Evolutionary conservation across 2,888 invertebrate genomes (phyloP), one percentile per base, ranked within the genome.

Genomic region (Epinotia bilunana): DNA sequence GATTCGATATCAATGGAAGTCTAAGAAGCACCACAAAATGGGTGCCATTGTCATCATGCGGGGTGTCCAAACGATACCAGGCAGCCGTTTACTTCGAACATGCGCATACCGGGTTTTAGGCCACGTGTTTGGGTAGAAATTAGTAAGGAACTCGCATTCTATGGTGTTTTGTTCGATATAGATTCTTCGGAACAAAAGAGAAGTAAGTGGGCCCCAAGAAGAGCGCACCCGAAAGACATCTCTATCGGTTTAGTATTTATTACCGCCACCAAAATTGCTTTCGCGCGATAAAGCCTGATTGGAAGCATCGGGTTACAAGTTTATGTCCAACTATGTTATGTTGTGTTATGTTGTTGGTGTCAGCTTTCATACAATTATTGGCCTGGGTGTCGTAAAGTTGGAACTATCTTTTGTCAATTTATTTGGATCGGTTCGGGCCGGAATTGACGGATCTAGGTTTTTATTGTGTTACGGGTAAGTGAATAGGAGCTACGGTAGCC

Each of bases 231-330:
- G 13, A 57, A 72, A 58, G 70, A 71, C 70, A 74, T 71, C 74
- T 74, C 74, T 71, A 74, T 71, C 53, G 70, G n/a, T 74, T 74
- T 74, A 71, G 70, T 65, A 74, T 74, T 74, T 74, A 74, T 74
- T 65, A 71, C 70, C 20, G 55, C 6, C n/a, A 60, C 64, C 74
- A 71, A 74, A 74, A 74, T 74, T 74, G 74, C 70, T 60, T 58
- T 70, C 74, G 9, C 63, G 43, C 70, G n/a, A 71, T 74, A 74
- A 74, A 74, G 18, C 60, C 70, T 70, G 74, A 74, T 74, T 74
- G 74, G 70, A 70, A 39, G 69, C 39, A 62, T 74, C 74, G 64
- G 74, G 70, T 74, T 74, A 74, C 74, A 74, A 60, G 70, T 70
- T 70, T 71, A 71, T 71, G 70, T 64, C 43, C 65, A 20, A 73